Percentiles rank a stretch among this genome's conserved stretches.
Conservation (phyloP, 1,140 invertebrate species). For the Drosophila guanche region DNA sequence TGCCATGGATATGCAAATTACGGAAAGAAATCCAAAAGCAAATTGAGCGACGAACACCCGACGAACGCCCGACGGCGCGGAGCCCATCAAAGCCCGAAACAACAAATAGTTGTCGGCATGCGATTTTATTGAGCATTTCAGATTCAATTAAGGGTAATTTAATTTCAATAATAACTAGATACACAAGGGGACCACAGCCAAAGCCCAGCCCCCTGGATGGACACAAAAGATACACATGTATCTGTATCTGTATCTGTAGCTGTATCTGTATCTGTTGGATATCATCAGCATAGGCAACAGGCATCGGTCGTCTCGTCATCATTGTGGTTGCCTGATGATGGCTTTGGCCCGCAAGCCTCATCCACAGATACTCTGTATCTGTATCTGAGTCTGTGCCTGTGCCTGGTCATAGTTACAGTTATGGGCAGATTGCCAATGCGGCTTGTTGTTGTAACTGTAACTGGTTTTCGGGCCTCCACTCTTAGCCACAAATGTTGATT, state of each 20-base stretch:
- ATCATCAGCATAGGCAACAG: slow-evolving; percentile 12
- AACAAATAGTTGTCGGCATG: slow-evolving; percentile 75
- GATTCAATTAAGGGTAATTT: slow-evolving; percentile 83
- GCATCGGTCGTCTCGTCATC: neutral
- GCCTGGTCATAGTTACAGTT: slow-evolving; percentile 48
- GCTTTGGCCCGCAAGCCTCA: slow-evolving; percentile 48
- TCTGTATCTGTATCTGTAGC: slow-evolving; percentile 5
- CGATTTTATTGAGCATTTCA: slow-evolving; percentile 83
- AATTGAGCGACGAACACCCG: slow-evolving; percentile 24
- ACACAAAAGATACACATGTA: slow-evolving; percentile 28
- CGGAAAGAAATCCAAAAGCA: slow-evolving; percentile 22
- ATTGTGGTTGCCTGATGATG: slow-evolving; percentile 53
- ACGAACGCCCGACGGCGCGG: slow-evolving; percentile 26
- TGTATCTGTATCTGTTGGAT: slow-evolving; percentile 28
- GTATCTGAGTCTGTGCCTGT: slow-evolving; percentile 19
- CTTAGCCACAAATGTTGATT: slow-evolving; percentile 40
- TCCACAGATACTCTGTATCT: slow-evolving; percentile 15
- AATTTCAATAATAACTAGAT: slow-evolving; percentile 82
- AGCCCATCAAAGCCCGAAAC: slow-evolving; percentile 59
- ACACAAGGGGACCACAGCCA: slow-evolving; percentile 36
- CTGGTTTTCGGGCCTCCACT: slow-evolving; percentile 52
- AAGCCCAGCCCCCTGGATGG: slow-evolving; percentile 21
- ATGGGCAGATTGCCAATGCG: slow-evolving; percentile 19
- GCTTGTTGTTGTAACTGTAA: slow-evolving; percentile 31
- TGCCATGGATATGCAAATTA: slow-evolving; percentile 68